These are phyloP conservation scores for Pantherophis alleghaniensis DNA, from an alignment of 2,797 vertebrate species.

Conservation along the genomic window DNA sequence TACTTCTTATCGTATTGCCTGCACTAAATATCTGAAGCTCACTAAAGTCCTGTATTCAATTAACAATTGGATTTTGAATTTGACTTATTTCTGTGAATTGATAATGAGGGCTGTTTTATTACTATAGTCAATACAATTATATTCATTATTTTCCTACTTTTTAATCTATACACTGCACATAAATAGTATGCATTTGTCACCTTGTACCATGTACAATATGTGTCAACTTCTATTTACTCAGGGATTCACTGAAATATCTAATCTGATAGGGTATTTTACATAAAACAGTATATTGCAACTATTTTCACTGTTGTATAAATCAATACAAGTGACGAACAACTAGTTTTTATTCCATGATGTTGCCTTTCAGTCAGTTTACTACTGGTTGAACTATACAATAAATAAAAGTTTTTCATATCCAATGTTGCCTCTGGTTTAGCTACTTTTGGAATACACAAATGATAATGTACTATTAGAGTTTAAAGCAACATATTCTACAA, in stretches of 20 bases:
- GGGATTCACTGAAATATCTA: background rate
- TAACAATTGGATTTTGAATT: background rate
- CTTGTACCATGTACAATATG: background rate
- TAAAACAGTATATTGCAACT: background rate
- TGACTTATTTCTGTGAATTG: background rate
- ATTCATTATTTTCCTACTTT: background rate
- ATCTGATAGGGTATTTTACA: background rate
- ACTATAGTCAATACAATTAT: background rate
- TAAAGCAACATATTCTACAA: background rate
- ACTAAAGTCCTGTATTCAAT: background rate
- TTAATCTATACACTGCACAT: background rate
- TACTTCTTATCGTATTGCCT: background rate
- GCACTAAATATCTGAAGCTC: background rate
- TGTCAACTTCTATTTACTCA: background rate
- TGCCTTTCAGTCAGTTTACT: background rate
- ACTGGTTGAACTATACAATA: background rate
- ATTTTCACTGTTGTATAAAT: background rate
- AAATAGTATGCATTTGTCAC: background rate
- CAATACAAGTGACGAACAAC: background rate
- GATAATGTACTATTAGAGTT: background rate
- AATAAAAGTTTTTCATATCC: background rate
- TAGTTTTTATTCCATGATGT: background rate
- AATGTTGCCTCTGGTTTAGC: background rate
- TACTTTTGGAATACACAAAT: background rate
- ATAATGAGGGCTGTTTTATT: background rate